These are phyloP conservation scores for Harpalus rufipes DNA, from an alignment of 2,888 invertebrate genomes.

Conservation along the genomic window DNA sequence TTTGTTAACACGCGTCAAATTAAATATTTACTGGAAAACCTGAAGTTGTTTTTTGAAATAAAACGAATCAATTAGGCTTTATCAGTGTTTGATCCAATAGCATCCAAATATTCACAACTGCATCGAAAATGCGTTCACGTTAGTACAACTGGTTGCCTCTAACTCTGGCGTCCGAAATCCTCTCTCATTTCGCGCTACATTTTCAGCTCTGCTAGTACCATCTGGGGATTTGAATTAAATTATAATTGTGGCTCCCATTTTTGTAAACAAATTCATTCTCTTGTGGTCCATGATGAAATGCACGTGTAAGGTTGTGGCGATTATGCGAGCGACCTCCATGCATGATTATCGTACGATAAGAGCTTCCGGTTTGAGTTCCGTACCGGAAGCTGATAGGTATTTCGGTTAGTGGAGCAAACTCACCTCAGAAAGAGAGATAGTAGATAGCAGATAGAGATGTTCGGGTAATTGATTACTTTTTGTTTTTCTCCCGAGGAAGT, in stretches of 20 bases:
- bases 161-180: slow-evolving; percentile 16
- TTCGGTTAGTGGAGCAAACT: slow-evolving; percentile 52
- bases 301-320: slow-evolving; percentile 13
- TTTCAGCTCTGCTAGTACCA: slow-evolving; percentile 14
- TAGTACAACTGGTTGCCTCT: slow-evolving; percentile 23
- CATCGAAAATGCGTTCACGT: neutral
- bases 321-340: slow-evolving; percentile 50
- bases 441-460: neutral
- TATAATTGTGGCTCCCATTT: slow-evolving; percentile 18
- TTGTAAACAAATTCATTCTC: slow-evolving; percentile 18
- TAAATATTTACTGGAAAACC: too few relatives aligned
- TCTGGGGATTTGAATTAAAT: slow-evolving; percentile 13
- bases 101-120: too few relatives aligned
- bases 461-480: slow-evolving; percentile 7
- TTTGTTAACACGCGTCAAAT: too few relatives aligned
- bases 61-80: neutral
- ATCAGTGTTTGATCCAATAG: too few relatives aligned
- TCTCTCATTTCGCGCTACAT: slow-evolving; percentile 2
- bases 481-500: neutral
- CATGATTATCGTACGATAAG: slow-evolving; percentile 45
- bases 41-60: neutral
- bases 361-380: slow-evolving; percentile 51
- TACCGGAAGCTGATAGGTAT: slow-evolving; percentile 47
- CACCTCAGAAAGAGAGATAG: slow-evolving; percentile 1
- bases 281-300: neutral